These are phyloP conservation scores for Aleiodes alternator DNA, from an alignment of 2,888 invertebrate species.

Conservation along the genomic window DNA sequence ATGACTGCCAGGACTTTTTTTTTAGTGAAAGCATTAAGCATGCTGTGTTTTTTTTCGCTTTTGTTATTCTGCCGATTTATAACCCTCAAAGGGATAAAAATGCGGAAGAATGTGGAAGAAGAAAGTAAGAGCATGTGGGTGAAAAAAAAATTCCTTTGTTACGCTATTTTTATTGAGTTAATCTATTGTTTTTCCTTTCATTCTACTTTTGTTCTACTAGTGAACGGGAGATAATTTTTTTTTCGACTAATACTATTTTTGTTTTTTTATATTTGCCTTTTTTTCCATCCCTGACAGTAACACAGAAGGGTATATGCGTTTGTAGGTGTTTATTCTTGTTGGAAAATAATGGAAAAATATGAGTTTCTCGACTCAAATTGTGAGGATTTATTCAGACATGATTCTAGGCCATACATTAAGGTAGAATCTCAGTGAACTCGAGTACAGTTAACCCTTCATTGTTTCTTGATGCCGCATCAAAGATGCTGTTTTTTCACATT, in stretches of 20 bases:
- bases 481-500: too few relatives aligned
- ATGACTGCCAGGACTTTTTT: conserved; percentile 44
- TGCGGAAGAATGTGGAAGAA: conserved; percentile 13
- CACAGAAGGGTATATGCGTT: too few relatives aligned
- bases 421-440: too few relatives aligned
- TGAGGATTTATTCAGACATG: too few relatives aligned
- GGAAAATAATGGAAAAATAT: too few relatives aligned
- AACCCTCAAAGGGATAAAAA: conserved; percentile 23
- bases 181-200: conserved; percentile 15
- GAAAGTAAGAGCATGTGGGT: not conserved
- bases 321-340: too few relatives aligned
- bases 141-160: conserved; percentile 30
- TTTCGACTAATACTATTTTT: not conserved
- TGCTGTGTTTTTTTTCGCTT: conserved; percentile 14
- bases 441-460: too few relatives aligned
- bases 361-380: too few relatives aligned
- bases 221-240: not conserved
- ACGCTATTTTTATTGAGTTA: not conserved
- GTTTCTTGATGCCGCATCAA: too few relatives aligned
- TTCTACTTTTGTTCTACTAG: not conserved
- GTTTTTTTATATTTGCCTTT: not conserved
- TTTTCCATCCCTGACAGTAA: too few relatives aligned
- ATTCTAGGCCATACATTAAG: too few relatives aligned
- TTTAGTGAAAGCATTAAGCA: conserved; percentile 22
- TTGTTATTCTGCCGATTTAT: conserved; percentile 15